A percentile compares a stretch with the other conserved stretches of the same genome.
phyloP scores from a whole-genome alignment of 1,140 invertebrate genomes.

The Brachionus angularis region DNA sequence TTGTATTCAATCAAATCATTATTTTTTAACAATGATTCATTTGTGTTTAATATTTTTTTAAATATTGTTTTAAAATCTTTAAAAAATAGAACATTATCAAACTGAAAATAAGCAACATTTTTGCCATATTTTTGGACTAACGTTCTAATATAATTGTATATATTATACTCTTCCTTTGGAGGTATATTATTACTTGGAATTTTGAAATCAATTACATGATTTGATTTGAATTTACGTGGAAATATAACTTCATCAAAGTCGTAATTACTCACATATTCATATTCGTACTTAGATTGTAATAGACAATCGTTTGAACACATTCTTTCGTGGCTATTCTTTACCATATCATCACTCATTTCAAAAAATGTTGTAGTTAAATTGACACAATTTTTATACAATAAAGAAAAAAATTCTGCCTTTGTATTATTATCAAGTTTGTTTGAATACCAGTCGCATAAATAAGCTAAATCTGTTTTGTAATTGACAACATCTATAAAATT shows the following conservation, averaged over 20 bases:
- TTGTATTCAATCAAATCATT: not conserved
- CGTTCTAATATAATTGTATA: not conserved
- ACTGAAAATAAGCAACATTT: slow-evolving; percentile 12
- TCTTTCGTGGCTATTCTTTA: not conserved
- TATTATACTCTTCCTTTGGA: not conserved
- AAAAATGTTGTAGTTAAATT: not conserved
- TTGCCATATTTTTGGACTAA: not conserved
- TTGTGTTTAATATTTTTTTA: too few species aligned
- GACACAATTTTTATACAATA: not conserved
- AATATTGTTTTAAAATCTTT: too few species aligned
- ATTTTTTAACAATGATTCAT: not conserved
- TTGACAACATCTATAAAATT: not conserved
- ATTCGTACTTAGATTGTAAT: not conserved
- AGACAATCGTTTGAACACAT: not conserved
- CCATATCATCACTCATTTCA: not conserved
- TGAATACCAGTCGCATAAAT: not conserved
- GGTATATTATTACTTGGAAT: not conserved
- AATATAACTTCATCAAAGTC: not conserved
- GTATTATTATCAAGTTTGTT: not conserved
- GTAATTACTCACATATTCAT: not conserved
- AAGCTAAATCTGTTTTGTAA: not conserved
- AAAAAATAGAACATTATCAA: slow-evolving; percentile 3
- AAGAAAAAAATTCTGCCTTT: not conserved
- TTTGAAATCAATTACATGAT: not conserved
- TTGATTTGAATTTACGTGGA: not conserved